Evolutionary conservation across 37 sponge, comb jelly and placozoan species (phyloP).

Genomic region (Axinella damicornis): DNA sequence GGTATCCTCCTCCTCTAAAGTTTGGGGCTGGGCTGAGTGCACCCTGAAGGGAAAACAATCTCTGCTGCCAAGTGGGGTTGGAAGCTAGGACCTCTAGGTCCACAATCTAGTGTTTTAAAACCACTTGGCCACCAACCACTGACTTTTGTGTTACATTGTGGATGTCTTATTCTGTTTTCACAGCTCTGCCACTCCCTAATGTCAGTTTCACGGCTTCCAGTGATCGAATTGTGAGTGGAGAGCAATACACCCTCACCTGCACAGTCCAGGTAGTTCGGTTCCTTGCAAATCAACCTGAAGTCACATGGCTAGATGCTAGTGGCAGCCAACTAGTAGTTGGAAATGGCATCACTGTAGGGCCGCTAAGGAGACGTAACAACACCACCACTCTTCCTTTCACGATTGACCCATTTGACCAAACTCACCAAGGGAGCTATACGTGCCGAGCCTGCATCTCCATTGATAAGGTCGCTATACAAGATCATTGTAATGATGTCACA

Average conservation of each 20-base stretch:
- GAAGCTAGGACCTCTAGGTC: too few relatives aligned
- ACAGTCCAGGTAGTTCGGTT: neutral
- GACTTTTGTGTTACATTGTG: too few relatives aligned
- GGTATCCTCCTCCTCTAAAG: too few relatives aligned
- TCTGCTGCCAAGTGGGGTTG: too few relatives aligned
- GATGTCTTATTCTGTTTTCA: too few relatives aligned
- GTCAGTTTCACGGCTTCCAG: neutral
- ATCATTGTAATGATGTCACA: neutral
- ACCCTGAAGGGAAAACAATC: too few relatives aligned
- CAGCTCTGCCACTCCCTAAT: neutral
- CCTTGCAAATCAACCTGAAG: neutral
- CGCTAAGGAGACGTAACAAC: neutral
- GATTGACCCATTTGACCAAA: too few relatives aligned
- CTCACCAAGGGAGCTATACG: too few relatives aligned
- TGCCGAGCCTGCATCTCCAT: neutral
- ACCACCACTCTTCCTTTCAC: too few relatives aligned
- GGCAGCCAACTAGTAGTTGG: neutral
- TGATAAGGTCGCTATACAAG: neutral
- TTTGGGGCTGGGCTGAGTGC: too few relatives aligned
- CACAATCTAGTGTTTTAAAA: neutral
- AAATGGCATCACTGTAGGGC: neutral
- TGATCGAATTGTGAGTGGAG: neutral
- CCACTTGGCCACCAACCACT: too few relatives aligned
- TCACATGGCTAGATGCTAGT: neutral
- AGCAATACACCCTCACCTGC: constrained; percentile 17